phyloP scores from a whole-genome alignment of 2,888 invertebrate genomes.

The Ochlodes sylvanus region DNA sequence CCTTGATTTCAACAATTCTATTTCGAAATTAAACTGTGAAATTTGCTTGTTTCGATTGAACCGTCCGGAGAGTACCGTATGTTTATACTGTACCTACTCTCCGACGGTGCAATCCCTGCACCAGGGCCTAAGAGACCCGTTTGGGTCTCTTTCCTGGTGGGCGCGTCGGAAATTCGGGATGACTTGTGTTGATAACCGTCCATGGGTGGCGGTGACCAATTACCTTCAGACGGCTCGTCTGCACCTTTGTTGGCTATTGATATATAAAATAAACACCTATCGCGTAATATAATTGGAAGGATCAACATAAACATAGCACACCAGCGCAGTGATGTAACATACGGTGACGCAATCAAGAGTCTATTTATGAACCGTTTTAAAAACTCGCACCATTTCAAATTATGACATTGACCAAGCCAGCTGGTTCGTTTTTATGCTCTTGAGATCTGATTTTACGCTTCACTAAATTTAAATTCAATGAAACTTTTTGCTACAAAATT shows the following conservation, averaged over 20 bases:
- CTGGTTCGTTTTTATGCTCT: slow-evolving; percentile 28
- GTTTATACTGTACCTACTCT: too few relatives aligned
- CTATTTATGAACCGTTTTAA: slow-evolving; percentile 64
- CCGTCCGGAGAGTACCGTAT: too few relatives aligned
- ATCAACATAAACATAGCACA: slow-evolving; percentile 56
- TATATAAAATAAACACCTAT: slow-evolving; percentile 18
- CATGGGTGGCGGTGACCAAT: too few relatives aligned
- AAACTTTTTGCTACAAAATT: slow-evolving; percentile 6
- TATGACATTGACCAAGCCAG: slow-evolving; percentile 56
- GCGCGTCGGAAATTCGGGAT: too few relatives aligned
- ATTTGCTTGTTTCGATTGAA: too few relatives aligned
- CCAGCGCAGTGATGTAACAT: slow-evolving; percentile 45
- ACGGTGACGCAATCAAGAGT: slow-evolving; percentile 40
- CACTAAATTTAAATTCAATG: slow-evolving; percentile 19
- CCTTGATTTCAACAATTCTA: too few relatives aligned
- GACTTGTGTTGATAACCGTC: too few relatives aligned
- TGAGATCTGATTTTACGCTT: slow-evolving; percentile 26
- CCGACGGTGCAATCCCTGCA: too few relatives aligned
- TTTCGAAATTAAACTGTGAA: too few relatives aligned
- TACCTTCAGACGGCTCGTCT: too few relatives aligned
- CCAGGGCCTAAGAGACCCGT: too few relatives aligned
- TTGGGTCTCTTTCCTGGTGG: too few relatives aligned
- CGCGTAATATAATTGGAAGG: not conserved
- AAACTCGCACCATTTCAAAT: slow-evolving; percentile 54
- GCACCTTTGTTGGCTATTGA: slow-evolving; percentile 48